Conservation (phyloP, 2,797 vertebrate genomes). For the Florisuga fusca region DNA sequence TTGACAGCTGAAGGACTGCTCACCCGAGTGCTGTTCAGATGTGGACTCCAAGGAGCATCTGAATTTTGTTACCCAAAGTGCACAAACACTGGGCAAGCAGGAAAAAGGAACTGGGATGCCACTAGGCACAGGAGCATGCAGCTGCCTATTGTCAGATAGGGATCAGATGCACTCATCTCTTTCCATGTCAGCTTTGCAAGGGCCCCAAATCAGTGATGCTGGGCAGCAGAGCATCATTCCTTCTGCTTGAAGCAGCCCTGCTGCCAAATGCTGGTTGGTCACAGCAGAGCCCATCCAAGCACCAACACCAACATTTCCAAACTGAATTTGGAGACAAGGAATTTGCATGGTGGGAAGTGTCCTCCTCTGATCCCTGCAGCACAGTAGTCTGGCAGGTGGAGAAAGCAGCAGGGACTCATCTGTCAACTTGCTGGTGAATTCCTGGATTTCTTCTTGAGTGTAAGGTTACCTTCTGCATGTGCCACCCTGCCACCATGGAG, state of each 20-base stretch:
- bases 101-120: background rate
- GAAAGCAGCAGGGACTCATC: background rate
- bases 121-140: rapidly evolving
- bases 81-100: background rate
- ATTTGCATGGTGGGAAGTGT: background rate
- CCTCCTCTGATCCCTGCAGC: background rate
- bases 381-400: background rate
- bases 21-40: rapidly evolving
- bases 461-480: background rate
- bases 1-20: background rate
- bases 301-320: rapidly evolving
- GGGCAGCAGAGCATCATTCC: background rate
- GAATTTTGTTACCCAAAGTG: background rate
- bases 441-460: background rate
- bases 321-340: background rate
- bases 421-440: background rate
- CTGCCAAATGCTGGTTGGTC: background rate
- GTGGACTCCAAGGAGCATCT: background rate
- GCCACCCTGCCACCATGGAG: background rate
- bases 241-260: background rate
- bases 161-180: background rate
- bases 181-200: background rate
- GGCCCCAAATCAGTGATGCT: rapidly evolving
- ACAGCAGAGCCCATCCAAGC: background rate
- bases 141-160: background rate